These are phyloP conservation scores for Tokudaia muenninki DNA, from an alignment of 2,797 vertebrate species.

Conservation along the genomic window DNA sequence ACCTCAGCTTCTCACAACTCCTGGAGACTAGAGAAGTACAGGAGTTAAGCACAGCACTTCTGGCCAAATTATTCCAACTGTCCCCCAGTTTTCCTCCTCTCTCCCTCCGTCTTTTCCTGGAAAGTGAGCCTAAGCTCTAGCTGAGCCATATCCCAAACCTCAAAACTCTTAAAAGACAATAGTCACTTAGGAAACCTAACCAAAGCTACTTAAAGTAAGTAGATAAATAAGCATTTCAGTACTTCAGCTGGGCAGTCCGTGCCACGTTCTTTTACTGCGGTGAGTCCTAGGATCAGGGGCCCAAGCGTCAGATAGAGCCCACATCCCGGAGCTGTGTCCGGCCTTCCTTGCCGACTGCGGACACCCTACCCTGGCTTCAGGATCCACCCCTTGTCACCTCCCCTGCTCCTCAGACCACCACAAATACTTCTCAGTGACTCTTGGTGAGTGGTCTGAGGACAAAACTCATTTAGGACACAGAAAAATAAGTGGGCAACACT, in stretches of 20 bases:
- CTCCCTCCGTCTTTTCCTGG: not conserved
- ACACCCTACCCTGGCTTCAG: not conserved
- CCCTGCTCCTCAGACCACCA: not conserved
- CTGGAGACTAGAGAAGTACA: not conserved
- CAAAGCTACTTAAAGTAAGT: not conserved
- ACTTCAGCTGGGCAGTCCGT: not conserved
- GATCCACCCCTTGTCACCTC: not conserved
- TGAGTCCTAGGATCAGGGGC: not conserved
- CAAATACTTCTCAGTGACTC: not conserved
- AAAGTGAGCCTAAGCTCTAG: not conserved
- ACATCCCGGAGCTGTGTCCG: too few species aligned
- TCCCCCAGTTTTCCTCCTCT: not conserved
- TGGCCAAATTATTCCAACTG: not conserved
- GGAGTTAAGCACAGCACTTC: not conserved
- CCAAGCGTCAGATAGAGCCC: not conserved
- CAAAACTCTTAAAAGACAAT: not conserved
- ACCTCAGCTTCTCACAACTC: slow-evolving; percentile 28
- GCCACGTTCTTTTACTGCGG: not conserved
- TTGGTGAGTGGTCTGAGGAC: slow-evolving; percentile 40
- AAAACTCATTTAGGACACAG: slow-evolving; percentile 53
- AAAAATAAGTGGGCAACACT: slow-evolving; percentile 4
- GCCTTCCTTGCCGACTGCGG: not conserved
- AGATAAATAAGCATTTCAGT: not conserved
- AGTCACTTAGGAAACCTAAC: not conserved
- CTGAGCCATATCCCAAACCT: not conserved